These are phyloP conservation scores for Drosophila suzukii DNA, from an alignment of 1,140 invertebrate species.

Conservation along the genomic window DNA sequence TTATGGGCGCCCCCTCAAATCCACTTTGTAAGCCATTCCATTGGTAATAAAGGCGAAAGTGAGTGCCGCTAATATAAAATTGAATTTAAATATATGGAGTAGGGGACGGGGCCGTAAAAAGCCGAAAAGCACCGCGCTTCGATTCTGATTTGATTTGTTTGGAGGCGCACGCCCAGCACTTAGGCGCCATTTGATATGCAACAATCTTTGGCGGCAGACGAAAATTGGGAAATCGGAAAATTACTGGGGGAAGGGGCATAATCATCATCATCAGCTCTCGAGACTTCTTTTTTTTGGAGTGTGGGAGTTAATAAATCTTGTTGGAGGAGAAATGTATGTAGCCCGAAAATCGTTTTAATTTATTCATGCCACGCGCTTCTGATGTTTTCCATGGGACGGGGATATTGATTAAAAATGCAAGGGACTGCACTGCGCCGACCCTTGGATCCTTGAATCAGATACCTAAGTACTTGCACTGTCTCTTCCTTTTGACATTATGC, in stretches of 20 bases:
- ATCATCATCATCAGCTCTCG: slow-evolving; percentile 50
- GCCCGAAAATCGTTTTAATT: slow-evolving; percentile 73
- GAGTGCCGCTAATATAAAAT: slow-evolving; percentile 78
- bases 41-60: slow-evolving; percentile 69
- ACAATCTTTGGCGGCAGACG: slow-evolving; percentile 69
- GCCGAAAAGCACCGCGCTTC: slow-evolving; percentile 53
- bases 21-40: slow-evolving; percentile 76
- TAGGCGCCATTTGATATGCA: slow-evolving; percentile 77
- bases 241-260: slow-evolving; percentile 39
- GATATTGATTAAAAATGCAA: slow-evolving; percentile 73
- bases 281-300: not conserved
- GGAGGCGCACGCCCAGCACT: slow-evolving; percentile 61
- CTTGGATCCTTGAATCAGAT: slow-evolving; percentile 33
- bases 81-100: slow-evolving; percentile 82
- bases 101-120: slow-evolving; percentile 71
- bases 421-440: slow-evolving; percentile 55
- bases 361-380: slow-evolving; percentile 74
- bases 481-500: slow-evolving; percentile 49
- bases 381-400: slow-evolving; percentile 10
- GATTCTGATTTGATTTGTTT: slow-evolving; percentile 79
- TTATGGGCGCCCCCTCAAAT: slow-evolving; percentile 60
- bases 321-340: slow-evolving; percentile 57
- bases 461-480: slow-evolving; percentile 27
- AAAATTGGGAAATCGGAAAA: slow-evolving; percentile 24
- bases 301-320: slow-evolving; percentile 63